Evolutionary conservation across 2,113 vertebrate species (phyloP).

Genomic region (Xenopus borealis): DNA sequence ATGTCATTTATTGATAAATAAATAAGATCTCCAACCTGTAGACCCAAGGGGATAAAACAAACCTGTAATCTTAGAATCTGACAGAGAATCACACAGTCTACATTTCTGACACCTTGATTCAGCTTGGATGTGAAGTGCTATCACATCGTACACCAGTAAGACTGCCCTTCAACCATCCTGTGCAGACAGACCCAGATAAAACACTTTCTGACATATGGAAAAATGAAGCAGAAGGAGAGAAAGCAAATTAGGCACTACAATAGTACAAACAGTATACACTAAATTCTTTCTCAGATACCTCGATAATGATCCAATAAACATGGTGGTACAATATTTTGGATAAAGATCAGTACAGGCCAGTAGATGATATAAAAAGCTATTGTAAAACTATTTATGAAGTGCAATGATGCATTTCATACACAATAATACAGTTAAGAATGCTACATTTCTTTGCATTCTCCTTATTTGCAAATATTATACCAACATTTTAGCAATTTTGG

Average conservation of each 20-base stretch:
- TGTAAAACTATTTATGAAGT: no score
- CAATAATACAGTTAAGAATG: no score
- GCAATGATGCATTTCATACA: no score
- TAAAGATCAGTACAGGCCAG: no score
- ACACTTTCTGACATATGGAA: not conserved
- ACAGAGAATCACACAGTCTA: conserved; percentile 4
- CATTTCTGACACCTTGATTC: conserved; percentile 3
- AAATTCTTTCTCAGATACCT: no score
- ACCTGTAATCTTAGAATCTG: conserved; percentile 1
- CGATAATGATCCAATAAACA: no score
- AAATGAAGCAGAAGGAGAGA: not conserved
- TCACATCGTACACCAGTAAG: not conserved
- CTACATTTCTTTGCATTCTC: no score
- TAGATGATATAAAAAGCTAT: no score
- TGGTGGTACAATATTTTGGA: no score
- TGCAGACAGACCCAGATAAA: not conserved
- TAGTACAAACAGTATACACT: no score
- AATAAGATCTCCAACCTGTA: conserved; percentile 25
- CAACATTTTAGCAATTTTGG: no score
- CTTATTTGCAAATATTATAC: no score
- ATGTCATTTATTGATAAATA: conserved; percentile 19
- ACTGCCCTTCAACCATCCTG: not conserved
- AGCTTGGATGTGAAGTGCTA: not conserved
- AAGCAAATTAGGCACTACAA: not conserved
- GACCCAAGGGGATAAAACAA: not conserved